Base-by-base conservation (phyloP, 2,888 invertebrate species). In the Ecliptopera silaceata region DNA sequence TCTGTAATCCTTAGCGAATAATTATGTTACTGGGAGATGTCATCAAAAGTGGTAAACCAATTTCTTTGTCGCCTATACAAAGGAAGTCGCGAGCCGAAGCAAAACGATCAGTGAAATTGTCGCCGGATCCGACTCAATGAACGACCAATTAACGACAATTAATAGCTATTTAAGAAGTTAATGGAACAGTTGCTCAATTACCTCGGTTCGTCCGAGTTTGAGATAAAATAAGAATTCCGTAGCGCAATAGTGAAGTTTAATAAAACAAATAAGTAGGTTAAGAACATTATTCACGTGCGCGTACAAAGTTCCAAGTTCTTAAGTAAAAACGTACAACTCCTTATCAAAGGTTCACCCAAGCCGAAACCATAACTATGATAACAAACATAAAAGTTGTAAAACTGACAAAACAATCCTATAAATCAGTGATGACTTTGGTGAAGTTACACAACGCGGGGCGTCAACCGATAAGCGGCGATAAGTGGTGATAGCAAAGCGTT, bases 341-440 rank as follows among this genome's bases (percentile, higher is more conserved):
- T 50, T 42, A 41, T 46, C 53, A 38, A 44, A 20, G 34, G 39
- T 45, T 57, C 38, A 43, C 47, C 15, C 20, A 46, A 47, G 26
- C 29, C 22, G 39, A 42, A 50, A 42, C 42, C 39, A 52, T 38
- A 22, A 15, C 32, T 34, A 15, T 8, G 47, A 52, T 52, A 48
- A 52, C 22, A 47, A 17, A 38, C 39, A 50, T 57, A 51, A 61
- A 58, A 58, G 48, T 44, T 50, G 54, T 56, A 55, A 42, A 53
- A 56, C 43, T 56, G 56, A 60, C 57, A 56, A 62, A 63, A 66
- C 63, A 56, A 59, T 55, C 31, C 48, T 36, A 59, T 60, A 50
- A 59, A 56, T 58, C 22, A 59, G 11, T 43, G 17, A 41, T 56
- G 39, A 31, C 31, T 55, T 44, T 45, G 42, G 41, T 48, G 11